Evolutionary conservation across 1,140 invertebrate species (phyloP).

Genomic region (Cataglyphis hispanica): DNA sequence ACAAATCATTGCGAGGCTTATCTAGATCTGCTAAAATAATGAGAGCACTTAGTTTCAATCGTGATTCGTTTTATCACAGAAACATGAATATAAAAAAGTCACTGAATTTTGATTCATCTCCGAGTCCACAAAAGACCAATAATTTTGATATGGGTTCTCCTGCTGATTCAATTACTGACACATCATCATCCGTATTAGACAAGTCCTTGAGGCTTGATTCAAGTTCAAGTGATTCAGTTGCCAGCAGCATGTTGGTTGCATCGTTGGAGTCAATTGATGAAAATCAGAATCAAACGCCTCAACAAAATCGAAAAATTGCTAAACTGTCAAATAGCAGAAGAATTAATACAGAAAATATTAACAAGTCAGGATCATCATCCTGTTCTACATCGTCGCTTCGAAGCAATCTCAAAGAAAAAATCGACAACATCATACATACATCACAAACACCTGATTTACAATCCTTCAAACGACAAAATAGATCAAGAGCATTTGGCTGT

Average conservation of each 20-base stretch:
- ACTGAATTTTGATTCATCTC: slow-evolving; percentile 79
- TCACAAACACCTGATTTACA: slow-evolving; percentile 71
- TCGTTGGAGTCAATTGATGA: slow-evolving; percentile 81
- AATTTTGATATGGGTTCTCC: neutral
- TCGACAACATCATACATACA: slow-evolving; percentile 71
- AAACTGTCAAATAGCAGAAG: slow-evolving; percentile 75
- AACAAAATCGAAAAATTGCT: slow-evolving; percentile 72
- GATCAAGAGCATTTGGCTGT: slow-evolving; percentile 10
- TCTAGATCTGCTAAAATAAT: slow-evolving; percentile 83
- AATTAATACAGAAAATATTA: slow-evolving; percentile 60
- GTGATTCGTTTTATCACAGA: slow-evolving; percentile 65
- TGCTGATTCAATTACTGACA: slow-evolving; percentile 64
- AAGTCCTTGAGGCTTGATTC: slow-evolving; percentile 75
- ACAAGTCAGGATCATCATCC: slow-evolving; percentile 45
- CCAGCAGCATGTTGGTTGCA: slow-evolving; percentile 65
- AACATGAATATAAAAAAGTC: slow-evolving; percentile 80
- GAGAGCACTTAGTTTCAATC: slow-evolving; percentile 78
- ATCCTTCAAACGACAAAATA: slow-evolving; percentile 51
- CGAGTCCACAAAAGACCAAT: slow-evolving; percentile 68
- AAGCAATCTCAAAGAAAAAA: slow-evolving; percentile 71
- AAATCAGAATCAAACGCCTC: slow-evolving; percentile 82
- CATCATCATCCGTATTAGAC: slow-evolving; percentile 68
- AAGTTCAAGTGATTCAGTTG: slow-evolving; percentile 72
- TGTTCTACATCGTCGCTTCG: slow-evolving; percentile 73
- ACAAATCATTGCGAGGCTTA: slow-evolving; percentile 62